Evolutionary conservation across 1,140 invertebrate genomes (phyloP), one percentile per base, ranked within the genome.

Genomic region (honey bee (Apis mellifera)): DNA sequence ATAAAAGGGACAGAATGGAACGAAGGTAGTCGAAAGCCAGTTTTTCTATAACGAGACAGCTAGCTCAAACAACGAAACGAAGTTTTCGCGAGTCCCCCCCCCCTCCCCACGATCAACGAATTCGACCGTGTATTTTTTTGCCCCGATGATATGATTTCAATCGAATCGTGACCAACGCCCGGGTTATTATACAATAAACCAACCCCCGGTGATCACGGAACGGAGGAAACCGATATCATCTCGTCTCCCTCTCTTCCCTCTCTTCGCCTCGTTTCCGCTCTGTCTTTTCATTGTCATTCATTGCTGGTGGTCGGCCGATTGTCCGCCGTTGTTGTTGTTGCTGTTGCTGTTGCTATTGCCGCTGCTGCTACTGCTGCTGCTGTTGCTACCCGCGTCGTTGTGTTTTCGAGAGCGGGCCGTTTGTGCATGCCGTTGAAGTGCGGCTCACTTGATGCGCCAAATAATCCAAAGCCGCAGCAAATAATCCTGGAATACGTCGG

Each of bases 401-500:
- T 15, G 52, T 54, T 54, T 54, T 26, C 23, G 60, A 26, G 60
- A 62, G 23, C 15, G 23, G 15, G 23, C 60, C 19, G 5, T 42
- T 42, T 42, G 32, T 4, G 32, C 11, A 4, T 17, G 64, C 26
- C 69, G 65, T 7, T 66, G 52, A 64, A 17, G n/a, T 21, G 69
- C 52, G 42, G 62, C 64, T 75, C 79, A 54, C 64, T 76, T 54
- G 64, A 82, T 42, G 32, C 79, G 79, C 73, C 64, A 82, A 76
- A 76, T 76, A 76, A 82, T 82, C 72, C 79, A 50, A 76, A 76
- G 72, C 79, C 73, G 72, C 79, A 68, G 74, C 79, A 82, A 82
- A 82, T 82, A 82, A 82, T 82, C 64, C 64, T 54, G 64, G 79
- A 82, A 82, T 73, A 73, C 79, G 79, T 26, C 64, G 52, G 73